Base-by-base conservation (phyloP, 2,113 vertebrate genomes). In the Tyto alba region DNA sequence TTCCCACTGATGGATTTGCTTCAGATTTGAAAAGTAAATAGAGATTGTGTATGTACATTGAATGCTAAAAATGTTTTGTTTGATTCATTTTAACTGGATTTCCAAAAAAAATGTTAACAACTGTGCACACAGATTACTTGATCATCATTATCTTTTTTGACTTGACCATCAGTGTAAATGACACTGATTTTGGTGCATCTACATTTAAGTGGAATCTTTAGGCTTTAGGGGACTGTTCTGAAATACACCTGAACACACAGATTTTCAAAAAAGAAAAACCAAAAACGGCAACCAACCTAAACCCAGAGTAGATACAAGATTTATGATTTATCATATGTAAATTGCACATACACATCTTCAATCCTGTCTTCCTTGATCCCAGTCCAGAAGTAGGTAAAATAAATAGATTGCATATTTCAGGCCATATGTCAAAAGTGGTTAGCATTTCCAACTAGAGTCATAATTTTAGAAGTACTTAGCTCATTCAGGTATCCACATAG, bases 401-500 rank as follows among this genome's bases (percentile, higher is more conserved):
- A 95, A 95, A 85, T 67, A 52, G 48, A 45, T 55, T 82, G 41
- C 26, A 29, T 84, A 73, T 76, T 87, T 68, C 60, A 67, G 64
- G 15, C 60, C 66, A 32, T 66, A 52, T 91, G 48, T 82, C 81
- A 73, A 38, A 93, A 93, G 18, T 82, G 40, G 80, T 78, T 89
- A 87, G 40, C 56, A 68, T 80, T 94, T 66, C 43, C 40, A 79
- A 26, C 88, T 88, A 82, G 14, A 91, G 40, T 53, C 7, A 69
- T 72, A 93, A 85, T 66, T 96, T 91, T 81, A 76, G 34, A 88
- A 85, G 40, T 75, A 88, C 26, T 52, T 82, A 76, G 30, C 29
- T 96, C 85, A 85, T 82, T 89, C 91, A 80, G 50, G 77, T 89
- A 41, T 88, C 74, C 40, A 91, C 47, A 57, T 85, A 94, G 45